These are phyloP conservation scores for Euwallacea fornicatus DNA, from an alignment of 1,140 invertebrate genomes.

Conservation along the genomic window DNA sequence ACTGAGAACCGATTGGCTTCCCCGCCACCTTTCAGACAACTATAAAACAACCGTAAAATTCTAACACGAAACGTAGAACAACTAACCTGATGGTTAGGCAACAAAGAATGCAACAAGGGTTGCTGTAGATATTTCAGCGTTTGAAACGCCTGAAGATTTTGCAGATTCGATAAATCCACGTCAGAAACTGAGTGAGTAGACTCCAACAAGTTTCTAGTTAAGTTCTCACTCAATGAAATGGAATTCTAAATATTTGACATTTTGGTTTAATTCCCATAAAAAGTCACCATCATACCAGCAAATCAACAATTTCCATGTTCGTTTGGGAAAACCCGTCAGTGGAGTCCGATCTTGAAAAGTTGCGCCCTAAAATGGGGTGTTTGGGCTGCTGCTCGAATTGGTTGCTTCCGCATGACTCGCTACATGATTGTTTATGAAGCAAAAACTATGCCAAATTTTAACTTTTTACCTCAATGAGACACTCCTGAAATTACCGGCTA, in stretches of 20 bases:
- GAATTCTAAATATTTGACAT: constrained; percentile 43
- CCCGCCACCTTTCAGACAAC: constrained; percentile 46
- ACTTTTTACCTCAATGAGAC: constrained; percentile 45
- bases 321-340: constrained; percentile 60
- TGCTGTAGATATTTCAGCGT: constrained; percentile 56
- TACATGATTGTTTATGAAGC: constrained; percentile 25
- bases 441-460: neutral
- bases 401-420: constrained; percentile 57
- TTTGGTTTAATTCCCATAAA: neutral
- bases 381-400: constrained; percentile 52
- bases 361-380: constrained; percentile 49
- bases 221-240: constrained; percentile 47
- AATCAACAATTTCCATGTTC: constrained; percentile 14
- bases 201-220: constrained; percentile 42
- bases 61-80: too few species aligned
- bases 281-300: constrained; percentile 19
- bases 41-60: constrained; percentile 14
- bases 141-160: constrained; percentile 56
- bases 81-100: constrained; percentile 25
- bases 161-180: constrained; percentile 55
- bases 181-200: constrained; percentile 42
- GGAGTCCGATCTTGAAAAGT: constrained; percentile 61
- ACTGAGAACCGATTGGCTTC: constrained; percentile 34
- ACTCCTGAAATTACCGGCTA: constrained; percentile 42
- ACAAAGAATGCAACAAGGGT: constrained; percentile 46